Evolutionary conservation across 2,113 vertebrate genomes (phyloP), one percentile per base, ranked within the genome.

Genomic region (Calidris pugnax): DNA sequence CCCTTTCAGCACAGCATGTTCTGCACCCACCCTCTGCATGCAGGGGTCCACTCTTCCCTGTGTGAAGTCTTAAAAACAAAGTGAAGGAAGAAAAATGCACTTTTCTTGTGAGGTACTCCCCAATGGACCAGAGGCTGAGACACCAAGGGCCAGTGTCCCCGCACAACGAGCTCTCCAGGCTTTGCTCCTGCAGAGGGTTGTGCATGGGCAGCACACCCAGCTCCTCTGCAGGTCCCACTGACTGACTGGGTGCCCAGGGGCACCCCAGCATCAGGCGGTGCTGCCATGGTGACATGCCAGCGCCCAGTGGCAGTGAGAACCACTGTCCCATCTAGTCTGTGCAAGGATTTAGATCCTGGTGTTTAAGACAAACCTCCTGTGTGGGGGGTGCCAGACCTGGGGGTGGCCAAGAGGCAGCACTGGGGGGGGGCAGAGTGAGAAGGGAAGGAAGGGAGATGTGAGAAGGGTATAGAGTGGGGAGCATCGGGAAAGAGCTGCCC

Each of bases 81-180:
- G n/a, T 0, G 3, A 87, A 33, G 15, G 56, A 32, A 55, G 32
- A 62, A 92, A 92, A 88, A 53, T 12, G 27, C 10, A 9, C 32
- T 92, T 75, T 67, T 24, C 47, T 26, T 43, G 3, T 7, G 37
- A 88, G 27, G 35, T 62, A 53, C 0, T 0, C 14, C 53, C 43
- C 45, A 37, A 14, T 9, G 41, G 71, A 56, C 3, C 0, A 0
- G 23, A 67, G 43, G 33, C 51, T 45, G 62, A 75, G 76, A 67
- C 33, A 33, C 27, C 33, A 35, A 9, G 4, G 23, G 30, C 35
- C 0, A 0, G 39, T 19, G 77, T 32, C 39, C 26, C 7, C 1
- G 35, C 56, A 56, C 35, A 8, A 2, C 0, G 4, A 69, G 43
- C 41, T 56, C 33, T 51, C 55, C 6, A 2, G 23, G 67, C 37